Base-by-base conservation (phyloP, 1,140 invertebrate species). In the Dendrolimus kikuchii region DNA sequence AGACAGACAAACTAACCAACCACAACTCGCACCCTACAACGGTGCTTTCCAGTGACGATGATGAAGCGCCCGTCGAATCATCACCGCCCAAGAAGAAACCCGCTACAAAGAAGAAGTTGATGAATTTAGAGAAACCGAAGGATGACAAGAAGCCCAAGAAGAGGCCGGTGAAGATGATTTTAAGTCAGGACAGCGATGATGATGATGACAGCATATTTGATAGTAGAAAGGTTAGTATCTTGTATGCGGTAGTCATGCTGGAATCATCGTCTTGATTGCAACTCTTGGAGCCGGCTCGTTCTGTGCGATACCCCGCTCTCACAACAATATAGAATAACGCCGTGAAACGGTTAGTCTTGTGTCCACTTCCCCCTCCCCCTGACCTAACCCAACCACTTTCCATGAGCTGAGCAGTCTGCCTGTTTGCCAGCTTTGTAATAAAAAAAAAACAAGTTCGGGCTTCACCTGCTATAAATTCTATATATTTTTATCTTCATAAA, bases 201-300 rank as follows among this genome's bases (percentile, higher is more conserved):
- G 83, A 70, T 47, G 82, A 86, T 64, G 77, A 83, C 52, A 83
- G 80, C 46, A 87, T 86, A 77, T 83, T 83, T 70, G 78, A 85
- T 56, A 77, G 64, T 59, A 87, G 79, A 75, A 88, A 87, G 78
- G 86, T 87, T 50, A 40, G 51, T 43, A 50, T 3, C 7, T 7
- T 8, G 4, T 44, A 7, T 9, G 23, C 23, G 8, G 6, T 5
- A 45, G 3, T n/a, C 8, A 8, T 23, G 23, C 23, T 23, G 23
- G 3, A 23, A 23, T 23, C 1, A 23, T 23, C n/a, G n/a, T n/a
- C n/a, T n/a, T n/a, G n/a, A n/a, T 23, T 23, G 23, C 23, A 23
- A 23, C n/a, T 23, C 23, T 2, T 2, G 23, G 3, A 23, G 3
- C 23, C 3, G 23, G 23, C 23, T 23, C 23, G 23, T 23, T 23